A percentile compares a stretch with the other conserved stretches of the same genome.
These are phyloP conservation scores for Pocillopora verrucosa DNA, from an alignment of 64 coral and sea anemone species.

Conservation along the genomic window DNA sequence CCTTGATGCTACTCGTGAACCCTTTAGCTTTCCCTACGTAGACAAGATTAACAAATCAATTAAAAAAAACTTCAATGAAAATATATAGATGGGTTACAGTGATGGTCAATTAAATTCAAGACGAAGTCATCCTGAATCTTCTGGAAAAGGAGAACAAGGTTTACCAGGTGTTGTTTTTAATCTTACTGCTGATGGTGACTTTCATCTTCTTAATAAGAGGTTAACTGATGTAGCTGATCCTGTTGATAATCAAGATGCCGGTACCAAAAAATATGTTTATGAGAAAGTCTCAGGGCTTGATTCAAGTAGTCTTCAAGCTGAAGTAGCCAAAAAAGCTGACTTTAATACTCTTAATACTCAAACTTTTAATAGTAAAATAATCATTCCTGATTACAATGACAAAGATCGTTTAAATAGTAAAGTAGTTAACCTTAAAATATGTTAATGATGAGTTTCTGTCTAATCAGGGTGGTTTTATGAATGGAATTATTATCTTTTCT, in stretches of 20 bases:
- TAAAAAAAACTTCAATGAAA: conserved; percentile 12
- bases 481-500: no score
- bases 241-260: not conserved
- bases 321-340: no score
- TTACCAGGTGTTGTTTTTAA: not conserved
- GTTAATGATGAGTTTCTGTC: no score
- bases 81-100: not conserved
- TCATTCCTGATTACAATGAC: no score
- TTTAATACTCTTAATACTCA: no score
- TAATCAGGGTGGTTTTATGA: no score
- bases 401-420: no score
- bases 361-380: no score
- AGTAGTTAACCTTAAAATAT: no score
- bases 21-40: not conserved
- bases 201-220: not conserved
- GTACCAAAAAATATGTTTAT: no score
- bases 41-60: conserved; percentile 12
- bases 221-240: not conserved
- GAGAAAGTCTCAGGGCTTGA: no score
- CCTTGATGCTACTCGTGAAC: not conserved
- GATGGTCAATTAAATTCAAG: not conserved
- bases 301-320: no score
- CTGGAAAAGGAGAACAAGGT: not conserved
- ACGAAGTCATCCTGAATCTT: not conserved
- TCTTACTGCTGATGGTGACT: not conserved